A percentile compares a stretch with the other conserved stretches of the same genome.
These are phyloP conservation scores for Lochmaea capreae DNA, from an alignment of 2,888 invertebrate genomes.

Conservation along the genomic window DNA sequence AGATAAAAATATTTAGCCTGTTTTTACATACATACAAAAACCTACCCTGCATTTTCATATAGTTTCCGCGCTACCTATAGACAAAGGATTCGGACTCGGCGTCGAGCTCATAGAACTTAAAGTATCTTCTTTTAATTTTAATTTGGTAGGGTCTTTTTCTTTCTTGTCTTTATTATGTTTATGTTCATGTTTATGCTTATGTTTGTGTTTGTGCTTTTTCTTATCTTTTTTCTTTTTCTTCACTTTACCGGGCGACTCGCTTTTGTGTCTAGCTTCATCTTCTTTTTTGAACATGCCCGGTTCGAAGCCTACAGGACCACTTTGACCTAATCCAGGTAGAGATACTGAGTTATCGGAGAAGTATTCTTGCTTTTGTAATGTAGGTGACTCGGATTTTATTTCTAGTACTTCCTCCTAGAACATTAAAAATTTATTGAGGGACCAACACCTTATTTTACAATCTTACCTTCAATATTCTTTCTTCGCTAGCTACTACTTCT, in stretches of 20 bases:
- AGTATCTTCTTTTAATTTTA: constrained; percentile 78
- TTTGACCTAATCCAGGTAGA: constrained; percentile 77
- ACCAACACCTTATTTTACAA: neutral
- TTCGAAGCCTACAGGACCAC: constrained; percentile 84
- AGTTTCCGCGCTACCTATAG: constrained; percentile 50
- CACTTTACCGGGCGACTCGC: constrained; percentile 70
- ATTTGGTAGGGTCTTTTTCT: constrained; percentile 67
- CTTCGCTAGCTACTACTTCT: constrained; percentile 63
- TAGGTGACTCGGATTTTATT: constrained; percentile 54
- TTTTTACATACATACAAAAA: too few species aligned
- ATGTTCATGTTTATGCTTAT: constrained; percentile 80
- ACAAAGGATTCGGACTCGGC: constrained; percentile 73
- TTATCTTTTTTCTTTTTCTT: constrained; percentile 84
- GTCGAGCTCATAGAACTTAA: constrained; percentile 82
- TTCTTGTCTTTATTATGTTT: constrained; percentile 68
- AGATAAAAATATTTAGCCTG: too few species aligned
- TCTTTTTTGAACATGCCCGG: constrained; percentile 84
- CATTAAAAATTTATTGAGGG: neutral
- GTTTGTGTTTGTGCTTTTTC: constrained; percentile 92
- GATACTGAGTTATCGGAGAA: constrained; percentile 85
- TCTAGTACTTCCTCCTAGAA: constrained; percentile 57
- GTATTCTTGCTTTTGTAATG: constrained; percentile 71
- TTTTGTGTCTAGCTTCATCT: constrained; percentile 65
- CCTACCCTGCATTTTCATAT: constrained; percentile 28
- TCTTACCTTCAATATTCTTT: constrained; percentile 51